Conservation (phyloP, 2,888 invertebrate species). For the Dendrolimus houi region DNA sequence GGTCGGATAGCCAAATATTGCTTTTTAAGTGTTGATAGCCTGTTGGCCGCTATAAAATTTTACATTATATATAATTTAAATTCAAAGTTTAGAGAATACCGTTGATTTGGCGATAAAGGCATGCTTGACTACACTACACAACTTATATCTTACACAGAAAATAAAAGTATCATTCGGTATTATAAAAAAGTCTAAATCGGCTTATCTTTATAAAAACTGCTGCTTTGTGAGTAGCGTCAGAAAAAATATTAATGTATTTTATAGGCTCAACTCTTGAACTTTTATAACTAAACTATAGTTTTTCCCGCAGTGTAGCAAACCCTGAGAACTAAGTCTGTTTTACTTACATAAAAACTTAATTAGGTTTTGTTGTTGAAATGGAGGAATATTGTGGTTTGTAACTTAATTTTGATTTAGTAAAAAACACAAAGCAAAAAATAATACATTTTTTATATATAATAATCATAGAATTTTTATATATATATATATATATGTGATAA, state of each 20-base stretch:
- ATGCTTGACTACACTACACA: constrained; percentile 39
- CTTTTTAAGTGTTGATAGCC: constrained; percentile 31
- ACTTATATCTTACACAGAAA: constrained; percentile 48
- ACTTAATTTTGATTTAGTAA: too few species aligned
- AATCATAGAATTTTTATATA: not conserved
- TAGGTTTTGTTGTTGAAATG: too few species aligned
- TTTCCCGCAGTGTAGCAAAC: too few species aligned
- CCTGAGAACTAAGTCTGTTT: too few species aligned
- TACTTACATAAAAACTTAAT: too few species aligned
- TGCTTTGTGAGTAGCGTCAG: constrained; percentile 57
- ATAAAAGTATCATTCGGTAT: constrained; percentile 57
- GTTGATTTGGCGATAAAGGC: constrained; percentile 48
- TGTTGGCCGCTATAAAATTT: constrained; percentile 23
- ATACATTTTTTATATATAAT: not conserved
- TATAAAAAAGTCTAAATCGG: constrained; percentile 71
- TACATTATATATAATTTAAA: constrained; percentile 34
- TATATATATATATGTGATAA: not conserved
- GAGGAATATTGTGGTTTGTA: too few species aligned
- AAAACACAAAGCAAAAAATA: too few species aligned
- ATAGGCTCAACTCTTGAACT: too few species aligned
- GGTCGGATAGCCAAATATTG: constrained; percentile 30
- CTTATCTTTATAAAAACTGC: constrained; percentile 73
- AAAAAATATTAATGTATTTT: constrained; percentile 15
- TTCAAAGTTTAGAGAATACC: constrained; percentile 36
- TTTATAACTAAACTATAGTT: too few species aligned